These are phyloP conservation scores for Thamnophis sirtalis DNA, from an alignment of 2,113 vertebrate species.

Conservation along the genomic window DNA sequence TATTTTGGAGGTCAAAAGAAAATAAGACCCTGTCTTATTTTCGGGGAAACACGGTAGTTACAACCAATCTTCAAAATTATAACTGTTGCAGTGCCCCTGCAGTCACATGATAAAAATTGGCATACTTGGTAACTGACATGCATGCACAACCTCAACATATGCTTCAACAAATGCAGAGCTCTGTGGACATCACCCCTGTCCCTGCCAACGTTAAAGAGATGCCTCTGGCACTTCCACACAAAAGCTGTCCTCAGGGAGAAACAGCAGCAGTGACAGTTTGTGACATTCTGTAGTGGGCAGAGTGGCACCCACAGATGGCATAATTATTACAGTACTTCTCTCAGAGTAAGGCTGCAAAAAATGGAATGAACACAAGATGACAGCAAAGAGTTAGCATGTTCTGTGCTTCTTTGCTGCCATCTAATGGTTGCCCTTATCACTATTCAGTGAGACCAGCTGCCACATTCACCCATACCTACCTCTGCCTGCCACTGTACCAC, in stretches of 20 bases:
- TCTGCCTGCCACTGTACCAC: neutral
- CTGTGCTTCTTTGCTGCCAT: neutral
- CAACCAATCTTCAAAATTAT: neutral
- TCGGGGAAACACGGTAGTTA: neutral
- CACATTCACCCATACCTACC: neutral
- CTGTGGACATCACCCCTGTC: neutral
- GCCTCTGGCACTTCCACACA: neutral
- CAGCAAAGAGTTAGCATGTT: neutral
- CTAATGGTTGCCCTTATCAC: neutral
- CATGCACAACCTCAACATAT: neutral
- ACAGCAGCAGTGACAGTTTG: too few relatives aligned
- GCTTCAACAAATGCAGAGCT: neutral
- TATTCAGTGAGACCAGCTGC: neutral
- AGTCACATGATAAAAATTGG: neutral
- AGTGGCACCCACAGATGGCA: neutral
- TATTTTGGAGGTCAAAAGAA: too few relatives aligned
- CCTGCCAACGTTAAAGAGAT: neutral
- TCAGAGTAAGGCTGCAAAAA: neutral
- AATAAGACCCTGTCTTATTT: too few relatives aligned
- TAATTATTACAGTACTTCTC: neutral
- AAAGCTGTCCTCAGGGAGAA: neutral
- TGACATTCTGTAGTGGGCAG: neutral
- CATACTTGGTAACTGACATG: neutral
- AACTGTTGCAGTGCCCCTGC: neutral
- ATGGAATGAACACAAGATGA: neutral